These are phyloP conservation scores for Empidonax alnorum DNA, from an alignment of 2,113 vertebrate genomes.

Conservation along the genomic window DNA sequence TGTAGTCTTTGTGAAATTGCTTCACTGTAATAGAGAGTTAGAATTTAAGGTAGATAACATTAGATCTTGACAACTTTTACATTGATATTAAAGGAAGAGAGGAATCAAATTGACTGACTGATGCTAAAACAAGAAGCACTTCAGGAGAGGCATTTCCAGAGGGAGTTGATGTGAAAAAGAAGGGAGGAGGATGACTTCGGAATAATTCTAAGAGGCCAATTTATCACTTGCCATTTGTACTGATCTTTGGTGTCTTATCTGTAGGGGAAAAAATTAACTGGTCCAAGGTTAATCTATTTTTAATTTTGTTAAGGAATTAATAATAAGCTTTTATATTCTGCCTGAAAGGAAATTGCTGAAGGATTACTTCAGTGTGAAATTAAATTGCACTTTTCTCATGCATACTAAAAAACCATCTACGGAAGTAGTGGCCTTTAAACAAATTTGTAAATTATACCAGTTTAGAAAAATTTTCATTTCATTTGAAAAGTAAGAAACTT, in stretches of 20 bases:
- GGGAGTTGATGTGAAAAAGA: constrained; percentile 3
- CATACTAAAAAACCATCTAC: constrained; percentile 60
- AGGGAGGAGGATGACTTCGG: not conserved
- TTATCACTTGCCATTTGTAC: constrained; percentile 65
- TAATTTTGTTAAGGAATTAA: constrained; percentile 74
- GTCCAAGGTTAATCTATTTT: constrained; percentile 70
- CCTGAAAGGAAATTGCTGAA: constrained; percentile 74
- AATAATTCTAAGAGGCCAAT: constrained; percentile 37
- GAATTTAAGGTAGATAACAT: not conserved
- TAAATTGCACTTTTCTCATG: constrained; percentile 74
- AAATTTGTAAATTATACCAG: constrained; percentile 58
- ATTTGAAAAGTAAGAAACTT: constrained; percentile 52
- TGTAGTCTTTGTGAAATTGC: constrained; percentile 43
- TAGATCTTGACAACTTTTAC: constrained; percentile 26
- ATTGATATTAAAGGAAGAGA: not conserved
- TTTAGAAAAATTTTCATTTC: constrained; percentile 34
- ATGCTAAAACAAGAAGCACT: constrained; percentile 36
- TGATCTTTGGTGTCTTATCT: constrained; percentile 60
- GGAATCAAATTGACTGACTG: constrained; percentile 23
- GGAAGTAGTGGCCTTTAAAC: constrained; percentile 47
- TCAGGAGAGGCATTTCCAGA: constrained; percentile 32
- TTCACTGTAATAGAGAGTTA: not conserved
- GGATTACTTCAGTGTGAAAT: constrained; percentile 79
- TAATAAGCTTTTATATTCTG: constrained; percentile 71
- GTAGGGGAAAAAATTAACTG: constrained; percentile 35